phyloP scores from a whole-genome alignment of 2,797 vertebrate species.

The Clarias pachynema region DNA sequence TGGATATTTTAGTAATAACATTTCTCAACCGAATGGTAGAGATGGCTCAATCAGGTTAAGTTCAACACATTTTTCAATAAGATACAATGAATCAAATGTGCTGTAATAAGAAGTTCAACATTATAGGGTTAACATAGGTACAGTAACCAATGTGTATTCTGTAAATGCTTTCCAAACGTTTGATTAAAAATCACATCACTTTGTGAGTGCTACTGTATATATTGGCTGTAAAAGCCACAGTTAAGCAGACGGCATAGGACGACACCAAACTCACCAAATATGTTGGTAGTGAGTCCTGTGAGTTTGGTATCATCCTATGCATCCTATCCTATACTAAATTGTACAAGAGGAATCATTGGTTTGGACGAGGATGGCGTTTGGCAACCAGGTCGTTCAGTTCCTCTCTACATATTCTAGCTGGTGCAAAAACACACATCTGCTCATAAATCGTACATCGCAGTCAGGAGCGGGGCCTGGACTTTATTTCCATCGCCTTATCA shows the following conservation, averaged over 20 bases:
- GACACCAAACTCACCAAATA: neutral
- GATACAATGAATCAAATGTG: too few species aligned
- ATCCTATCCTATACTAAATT: too few species aligned
- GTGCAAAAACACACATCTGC: conserved; percentile 56
- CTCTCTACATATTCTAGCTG: conserved; percentile 24
- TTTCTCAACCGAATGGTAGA: too few species aligned
- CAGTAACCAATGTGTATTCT: neutral
- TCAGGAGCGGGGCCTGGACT: conserved; percentile 50
- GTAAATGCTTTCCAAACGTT: neutral
- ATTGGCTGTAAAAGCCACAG: neutral
- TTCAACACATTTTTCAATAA: too few species aligned
- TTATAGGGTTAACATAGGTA: neutral
- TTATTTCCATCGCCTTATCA: conserved; percentile 52
- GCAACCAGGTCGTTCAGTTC: conserved; percentile 18
- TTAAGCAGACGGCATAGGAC: neutral
- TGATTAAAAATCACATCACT: too few species aligned
- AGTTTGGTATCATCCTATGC: too few species aligned
- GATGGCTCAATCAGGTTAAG: too few species aligned
- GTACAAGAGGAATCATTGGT: conserved; percentile 4
- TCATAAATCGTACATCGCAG: conserved; percentile 47
- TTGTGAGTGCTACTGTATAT: neutral
- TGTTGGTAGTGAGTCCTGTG: neutral
- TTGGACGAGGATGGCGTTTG: neutral
- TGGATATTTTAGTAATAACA: too few species aligned
- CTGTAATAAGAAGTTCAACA: too few species aligned